Conservation (phyloP, 2,113 vertebrate genomes). For the Lepisosteus oculatus region DNA sequence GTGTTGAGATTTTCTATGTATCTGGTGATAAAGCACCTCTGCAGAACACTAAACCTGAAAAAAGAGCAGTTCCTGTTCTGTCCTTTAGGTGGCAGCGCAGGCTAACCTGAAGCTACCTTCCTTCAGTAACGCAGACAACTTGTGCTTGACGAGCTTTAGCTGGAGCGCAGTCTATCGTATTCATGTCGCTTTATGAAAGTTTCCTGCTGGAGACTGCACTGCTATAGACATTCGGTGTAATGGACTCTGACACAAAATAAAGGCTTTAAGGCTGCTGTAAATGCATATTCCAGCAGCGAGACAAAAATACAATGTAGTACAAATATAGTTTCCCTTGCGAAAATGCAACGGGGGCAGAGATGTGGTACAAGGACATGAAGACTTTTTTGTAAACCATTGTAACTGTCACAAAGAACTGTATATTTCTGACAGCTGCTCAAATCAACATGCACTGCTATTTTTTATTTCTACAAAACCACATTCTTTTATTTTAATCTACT, state of each 20-base stretch:
- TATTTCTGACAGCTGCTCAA: too few relatives aligned
- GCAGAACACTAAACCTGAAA: background rate
- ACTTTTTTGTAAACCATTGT: too few relatives aligned
- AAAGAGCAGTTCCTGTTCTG: slow-evolving; percentile 1
- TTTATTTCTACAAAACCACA: too few relatives aligned
- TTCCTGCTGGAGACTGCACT: slow-evolving; percentile 38
- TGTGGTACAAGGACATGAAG: too few relatives aligned
- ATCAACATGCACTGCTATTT: too few relatives aligned
- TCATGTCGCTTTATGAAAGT: slow-evolving; percentile 41
- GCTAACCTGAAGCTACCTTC: slow-evolving; percentile 14
- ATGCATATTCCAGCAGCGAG: too few relatives aligned
- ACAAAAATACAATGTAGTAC: too few relatives aligned
- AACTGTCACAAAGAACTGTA: too few relatives aligned
- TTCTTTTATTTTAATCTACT: too few relatives aligned
- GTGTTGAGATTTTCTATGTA: slow-evolving; percentile 11
- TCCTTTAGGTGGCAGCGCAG: slow-evolving; percentile 61
- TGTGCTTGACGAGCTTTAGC: slow-evolving; percentile 38
- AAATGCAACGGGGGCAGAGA: too few relatives aligned
- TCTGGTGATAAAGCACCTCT: background rate
- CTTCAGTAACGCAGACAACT: slow-evolving; percentile 17
- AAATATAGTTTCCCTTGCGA: too few relatives aligned
- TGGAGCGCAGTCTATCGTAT: slow-evolving; percentile 37
- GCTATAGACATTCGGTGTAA: slow-evolving; percentile 44
- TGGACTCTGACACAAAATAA: slow-evolving; percentile 17
- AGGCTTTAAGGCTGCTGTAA: background rate